Evolutionary conservation across 1,140 invertebrate genomes (phyloP).

Genomic region (Magallana ariakensis): DNA sequence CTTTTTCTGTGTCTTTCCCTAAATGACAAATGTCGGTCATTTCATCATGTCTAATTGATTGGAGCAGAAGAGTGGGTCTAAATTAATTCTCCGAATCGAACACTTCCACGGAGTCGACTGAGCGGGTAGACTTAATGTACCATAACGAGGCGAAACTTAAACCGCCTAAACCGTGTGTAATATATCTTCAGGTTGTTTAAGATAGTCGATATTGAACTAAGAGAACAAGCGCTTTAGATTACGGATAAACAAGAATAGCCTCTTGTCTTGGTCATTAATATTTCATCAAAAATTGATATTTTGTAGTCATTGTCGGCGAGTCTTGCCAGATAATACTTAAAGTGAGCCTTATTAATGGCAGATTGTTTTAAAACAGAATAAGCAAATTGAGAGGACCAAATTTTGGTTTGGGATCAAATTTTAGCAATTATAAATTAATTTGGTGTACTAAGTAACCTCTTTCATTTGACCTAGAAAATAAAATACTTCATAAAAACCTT

Average conservation of each 20-base stretch:
- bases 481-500: too few species aligned
- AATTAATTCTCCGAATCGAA: constrained; percentile 12
- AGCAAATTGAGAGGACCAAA: neutral
- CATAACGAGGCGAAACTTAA: neutral
- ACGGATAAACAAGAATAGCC: constrained; percentile 1
- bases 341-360: neutral
- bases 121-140: constrained; percentile 6
- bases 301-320: neutral
- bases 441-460: too few species aligned
- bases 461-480: too few species aligned
- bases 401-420: neutral
- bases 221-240: neutral
- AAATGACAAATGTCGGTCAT: neutral
- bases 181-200: constrained; percentile 11
- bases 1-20: neutral
- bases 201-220: constrained; percentile 24
- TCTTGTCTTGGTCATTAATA: constrained; percentile 27
- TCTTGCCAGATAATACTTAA: constrained; percentile 12
- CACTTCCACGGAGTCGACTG: neutral
- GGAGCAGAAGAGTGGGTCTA: neutral
- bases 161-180: neutral
- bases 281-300: constrained; percentile 38
- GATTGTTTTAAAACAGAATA: neutral
- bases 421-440: too few species aligned
- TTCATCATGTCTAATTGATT: constrained; percentile 25